A percentile compares a stretch with the other conserved stretches of the same genome.
phyloP scores from a whole-genome alignment of 2,113 vertebrate species.

The Cyanoliseus patagonus region DNA sequence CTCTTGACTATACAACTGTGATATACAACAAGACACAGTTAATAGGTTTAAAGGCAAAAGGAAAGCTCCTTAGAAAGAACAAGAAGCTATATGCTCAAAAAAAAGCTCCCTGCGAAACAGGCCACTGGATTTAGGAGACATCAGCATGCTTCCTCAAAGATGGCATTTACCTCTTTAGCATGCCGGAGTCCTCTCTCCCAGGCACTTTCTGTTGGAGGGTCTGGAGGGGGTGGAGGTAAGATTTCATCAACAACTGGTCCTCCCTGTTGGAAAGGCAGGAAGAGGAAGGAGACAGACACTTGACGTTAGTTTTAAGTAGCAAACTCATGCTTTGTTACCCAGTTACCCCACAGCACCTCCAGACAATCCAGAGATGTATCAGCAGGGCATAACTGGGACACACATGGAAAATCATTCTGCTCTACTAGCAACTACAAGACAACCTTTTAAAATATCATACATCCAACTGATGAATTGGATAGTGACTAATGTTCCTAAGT shows the following conservation, averaged over 20 bases:
- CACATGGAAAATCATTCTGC: background rate
- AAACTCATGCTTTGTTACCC: background rate
- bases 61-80: background rate
- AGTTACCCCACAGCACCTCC: background rate
- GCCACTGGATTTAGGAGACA: background rate
- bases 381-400: background rate
- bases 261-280: constrained; percentile 71
- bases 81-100: background rate
- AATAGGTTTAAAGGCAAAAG: background rate
- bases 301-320: background rate
- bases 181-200: constrained; percentile 97
- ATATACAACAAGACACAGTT: accelerated
- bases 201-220: constrained; percentile 95
- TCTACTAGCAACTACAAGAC: background rate
- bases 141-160: background rate
- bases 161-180: constrained; percentile 88
- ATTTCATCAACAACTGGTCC: constrained; percentile 91
- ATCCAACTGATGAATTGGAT: accelerated
- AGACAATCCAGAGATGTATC: background rate
- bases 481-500: background rate
- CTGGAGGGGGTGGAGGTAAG: constrained; percentile 90
- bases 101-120: background rate
- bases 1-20: background rate
- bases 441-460: background rate
- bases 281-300: background rate